These are phyloP conservation scores for Phylloscopus trochiloides DNA, from an alignment of 2,113 vertebrate species.

Conservation along the genomic window DNA sequence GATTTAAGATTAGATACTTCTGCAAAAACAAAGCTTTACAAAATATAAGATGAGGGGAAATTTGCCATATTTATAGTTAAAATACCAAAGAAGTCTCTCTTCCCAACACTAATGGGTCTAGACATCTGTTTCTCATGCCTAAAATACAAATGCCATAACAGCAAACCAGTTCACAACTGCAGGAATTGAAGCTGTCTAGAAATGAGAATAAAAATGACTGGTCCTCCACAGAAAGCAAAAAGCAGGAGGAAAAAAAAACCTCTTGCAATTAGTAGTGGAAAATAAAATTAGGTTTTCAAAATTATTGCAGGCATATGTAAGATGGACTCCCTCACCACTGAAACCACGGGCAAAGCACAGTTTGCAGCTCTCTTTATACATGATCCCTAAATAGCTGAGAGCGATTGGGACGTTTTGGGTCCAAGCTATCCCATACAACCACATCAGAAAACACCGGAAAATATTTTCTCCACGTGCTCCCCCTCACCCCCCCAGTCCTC, in stretches of 20 bases:
- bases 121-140: conserved; percentile 48
- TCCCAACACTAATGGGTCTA: neutral
- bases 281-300: conserved; percentile 9
- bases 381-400: neutral
- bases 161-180: conserved; percentile 24
- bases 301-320: neutral
- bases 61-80: conserved; percentile 19
- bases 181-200: conserved; percentile 30
- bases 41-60: neutral
- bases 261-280: conserved; percentile 30
- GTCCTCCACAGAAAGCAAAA: neutral
- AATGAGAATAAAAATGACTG: neutral
- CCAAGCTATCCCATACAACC: neutral
- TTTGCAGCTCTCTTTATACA: neutral
- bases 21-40: conserved; percentile 44
- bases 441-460: neutral
- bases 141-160: conserved; percentile 43
- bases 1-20: conserved; percentile 34
- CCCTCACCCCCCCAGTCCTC: neutral
- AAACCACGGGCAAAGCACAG: neutral
- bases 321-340: neutral
- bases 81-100: conserved; percentile 40
- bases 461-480: neutral
- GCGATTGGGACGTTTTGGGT: neutral
- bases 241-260: neutral